These are phyloP conservation scores for Tolypeutes matacus DNA, from an alignment of 2,797 vertebrate genomes.

Conservation along the genomic window DNA sequence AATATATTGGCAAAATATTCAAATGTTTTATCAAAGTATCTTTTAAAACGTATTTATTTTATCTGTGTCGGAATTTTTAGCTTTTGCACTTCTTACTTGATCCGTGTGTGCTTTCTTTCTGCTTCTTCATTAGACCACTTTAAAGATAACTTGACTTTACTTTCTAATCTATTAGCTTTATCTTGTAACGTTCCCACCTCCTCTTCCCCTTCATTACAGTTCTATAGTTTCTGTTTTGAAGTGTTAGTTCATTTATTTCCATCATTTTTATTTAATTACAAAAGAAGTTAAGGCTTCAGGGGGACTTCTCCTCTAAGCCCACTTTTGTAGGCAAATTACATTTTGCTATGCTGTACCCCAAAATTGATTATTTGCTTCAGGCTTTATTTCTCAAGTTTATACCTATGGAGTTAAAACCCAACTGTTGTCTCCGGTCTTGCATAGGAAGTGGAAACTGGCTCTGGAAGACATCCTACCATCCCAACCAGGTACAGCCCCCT, in stretches of 20 bases:
- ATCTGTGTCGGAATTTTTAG: background rate
- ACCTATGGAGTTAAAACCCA: background rate
- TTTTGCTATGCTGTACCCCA: background rate
- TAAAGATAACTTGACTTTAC: background rate
- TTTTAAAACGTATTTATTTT: background rate
- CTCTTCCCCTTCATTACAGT: background rate
- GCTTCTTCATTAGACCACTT: background rate
- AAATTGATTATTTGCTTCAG: background rate
- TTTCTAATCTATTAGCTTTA: background rate
- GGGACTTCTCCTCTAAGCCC: background rate
- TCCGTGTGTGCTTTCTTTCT: background rate
- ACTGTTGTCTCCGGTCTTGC: background rate
- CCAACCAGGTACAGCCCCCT: background rate
- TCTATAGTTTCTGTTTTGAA: conserved; percentile 4
- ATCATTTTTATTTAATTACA: background rate
- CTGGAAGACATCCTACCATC: background rate
- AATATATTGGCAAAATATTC: background rate
- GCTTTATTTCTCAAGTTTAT: background rate
- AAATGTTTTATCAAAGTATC: background rate
- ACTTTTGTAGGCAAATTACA: background rate
- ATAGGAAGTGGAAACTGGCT: background rate
- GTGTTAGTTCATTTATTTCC: background rate
- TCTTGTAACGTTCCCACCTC: background rate
- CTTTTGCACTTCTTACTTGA: background rate
- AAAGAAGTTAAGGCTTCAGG: background rate